Evolutionary conservation across 2,888 invertebrate genomes (phyloP), one percentile per base, ranked within the genome.

Genomic region (Diadegma fenestrale): DNA sequence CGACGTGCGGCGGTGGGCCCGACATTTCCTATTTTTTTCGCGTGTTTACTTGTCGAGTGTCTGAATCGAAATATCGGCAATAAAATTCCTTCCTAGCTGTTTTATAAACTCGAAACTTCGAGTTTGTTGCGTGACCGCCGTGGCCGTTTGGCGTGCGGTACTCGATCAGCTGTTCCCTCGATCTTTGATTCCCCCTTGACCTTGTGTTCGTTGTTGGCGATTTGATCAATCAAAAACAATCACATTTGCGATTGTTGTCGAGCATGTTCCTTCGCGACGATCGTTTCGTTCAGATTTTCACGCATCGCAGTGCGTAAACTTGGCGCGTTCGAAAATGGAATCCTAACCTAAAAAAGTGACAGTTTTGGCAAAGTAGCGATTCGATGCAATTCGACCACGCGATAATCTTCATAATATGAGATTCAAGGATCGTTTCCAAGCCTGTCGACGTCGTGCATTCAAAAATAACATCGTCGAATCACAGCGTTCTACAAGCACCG

Each of bases 1-100:
- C 97, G 72, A 96, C 95, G 88, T 97, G 96, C 75, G 95, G 94
- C 66, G 90, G 87, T 68, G 90, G 91, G 84, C 89, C 91, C 77
- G 93, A 92, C 94, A 94, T 94, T 83, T n/a, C 88, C n/a, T 10
- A 71, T 51, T 51, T 73, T 80, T n/a, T 48, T 48, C 17, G 41
- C 48, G 14, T 48, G 10, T 48, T 51, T 8, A 17, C 19, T 48
- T 19, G 8, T 33, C 33, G 8, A 33, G 4, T 33, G 1, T 51
- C n/a, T 10, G 17, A 58, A 58, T 26, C 26, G 8, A n/a, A 58
- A 58, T 26, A 26, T n/a, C n/a, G n/a, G n/a, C n/a, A 7, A 19
- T 2, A 51, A 51, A 8, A 6, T 33, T 33, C 33, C 2, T 19
- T 51, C 2, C 6, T n/a, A n/a, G n/a, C 7, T 10, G 19, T 19